Conservation (phyloP, 2,797 vertebrate genomes). For the Ctenochaetus hawaiiensis region DNA sequence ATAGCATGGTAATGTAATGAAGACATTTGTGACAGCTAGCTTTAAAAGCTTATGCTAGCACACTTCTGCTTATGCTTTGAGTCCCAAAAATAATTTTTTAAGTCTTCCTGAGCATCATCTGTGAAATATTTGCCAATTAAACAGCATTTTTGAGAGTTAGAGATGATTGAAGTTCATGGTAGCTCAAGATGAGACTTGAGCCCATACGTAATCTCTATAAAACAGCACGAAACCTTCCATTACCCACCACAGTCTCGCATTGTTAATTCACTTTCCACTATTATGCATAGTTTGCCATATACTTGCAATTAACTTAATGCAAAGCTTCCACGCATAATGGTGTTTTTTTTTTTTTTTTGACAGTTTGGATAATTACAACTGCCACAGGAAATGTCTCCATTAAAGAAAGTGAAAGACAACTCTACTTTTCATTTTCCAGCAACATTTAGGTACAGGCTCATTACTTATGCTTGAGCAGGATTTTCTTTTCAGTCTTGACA, state of each 20-base stretch:
- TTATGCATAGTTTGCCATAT: conserved; percentile 38
- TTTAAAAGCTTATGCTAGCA: neutral
- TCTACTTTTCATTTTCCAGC: conserved; percentile 27
- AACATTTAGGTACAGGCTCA: conserved; percentile 5
- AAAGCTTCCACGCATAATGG: conserved; percentile 20
- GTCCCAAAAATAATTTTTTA: too few relatives aligned
- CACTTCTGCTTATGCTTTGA: neutral
- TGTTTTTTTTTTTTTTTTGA: conserved; percentile 43
- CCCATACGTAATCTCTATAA: conserved; percentile 36
- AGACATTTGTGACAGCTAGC: too few relatives aligned
- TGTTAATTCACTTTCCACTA: conserved; percentile 35
- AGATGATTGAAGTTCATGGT: conserved; percentile 6
- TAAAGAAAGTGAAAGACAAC: conserved; percentile 36
- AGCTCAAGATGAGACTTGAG: conserved; percentile 31
- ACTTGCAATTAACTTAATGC: conserved; percentile 48
- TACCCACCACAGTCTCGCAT: conserved; percentile 40
- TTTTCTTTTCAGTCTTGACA: conserved; percentile 34
- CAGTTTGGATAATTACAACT: conserved; percentile 34
- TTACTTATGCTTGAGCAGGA: conserved; percentile 7
- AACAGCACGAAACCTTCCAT: conserved; percentile 43
- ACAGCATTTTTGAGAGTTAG: conserved; percentile 5
- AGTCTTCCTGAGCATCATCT: neutral
- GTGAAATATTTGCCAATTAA: neutral
- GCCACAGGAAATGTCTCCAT: conserved; percentile 38
- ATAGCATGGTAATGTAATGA: too few relatives aligned